Evolutionary conservation across 1,140 invertebrate species (phyloP), one percentile per base, ranked within the genome.

Genomic region (Lethrus apterus): DNA sequence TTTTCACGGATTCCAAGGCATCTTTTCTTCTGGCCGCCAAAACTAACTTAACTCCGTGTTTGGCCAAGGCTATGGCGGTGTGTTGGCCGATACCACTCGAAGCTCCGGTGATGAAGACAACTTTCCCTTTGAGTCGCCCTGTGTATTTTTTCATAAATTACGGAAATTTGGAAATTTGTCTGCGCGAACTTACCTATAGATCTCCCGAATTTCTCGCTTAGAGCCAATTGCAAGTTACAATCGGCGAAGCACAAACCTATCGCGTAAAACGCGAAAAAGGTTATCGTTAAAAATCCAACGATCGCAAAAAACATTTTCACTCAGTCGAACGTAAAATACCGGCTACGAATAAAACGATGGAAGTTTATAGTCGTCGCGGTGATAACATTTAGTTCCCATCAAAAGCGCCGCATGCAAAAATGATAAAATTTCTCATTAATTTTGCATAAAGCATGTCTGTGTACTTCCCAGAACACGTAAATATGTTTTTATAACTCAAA

Each of bases 81-180:
- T 77, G 63, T 69, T 89, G 84, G 9, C 90, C 90, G 56, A 93
- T 92, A 15, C 90, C 90, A 70, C 84, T 87, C 0, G 89, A 93
- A 7, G 89, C 86, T 26, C 91, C 89, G 1, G 85, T 91, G 54
- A 94, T 84, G 84, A 89, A 93, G 1, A 90, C 79, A 3, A 92
- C 86, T 69, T 89, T 83, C 0, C 77, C 80, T 49, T 71, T 68
- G 31, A 89, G 63, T 11, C 65, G 57, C 40, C 70, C 77, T 80
- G 17, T 7, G 24, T 7, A 26, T 7, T 26, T 26, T 26, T n/a
- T 26, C 7, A 7, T 26, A 26, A 26, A 26, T 7, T 7, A 26
- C n/a, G 5, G n/a, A 7, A n/a, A 21, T n/a, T n/a, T n/a, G n/a
- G n/a, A n/a, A n/a, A n/a, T n/a, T n/a, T n/a, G n/a, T n/a, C n/a